Evolutionary conservation across 2,113 vertebrate species (phyloP), one percentile per base, ranked within the genome.

Genomic region (Trematocara nigrifrons): DNA sequence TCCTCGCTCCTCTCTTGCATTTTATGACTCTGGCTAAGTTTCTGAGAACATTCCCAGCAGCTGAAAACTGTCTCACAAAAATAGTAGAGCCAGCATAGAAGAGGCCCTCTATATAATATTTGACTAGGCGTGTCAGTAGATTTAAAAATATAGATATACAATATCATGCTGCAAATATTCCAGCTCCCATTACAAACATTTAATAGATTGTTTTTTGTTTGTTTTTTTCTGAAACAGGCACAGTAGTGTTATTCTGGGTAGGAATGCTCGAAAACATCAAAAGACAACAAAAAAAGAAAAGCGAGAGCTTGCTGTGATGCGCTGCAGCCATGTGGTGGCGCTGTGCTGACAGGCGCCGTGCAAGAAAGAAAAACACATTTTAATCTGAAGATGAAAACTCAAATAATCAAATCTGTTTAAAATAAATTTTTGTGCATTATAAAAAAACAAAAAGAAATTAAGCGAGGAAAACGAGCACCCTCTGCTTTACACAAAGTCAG

Each of bases 401-500:
- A 96, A 97, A 96, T 74, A 97, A 96, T 74, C 89, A 84, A 16
- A 69, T 47, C 95, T 95, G 95, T 82, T 89, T 80, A 86, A 86
- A 93, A 89, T 88, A 38, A 83, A 82, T 81, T 83, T 85, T 61
- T 91, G 91, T 87, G 96, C 94, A 96, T 91, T 91, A 95, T 97
- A 80, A 87, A 92, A 91, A 83, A 84, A 71, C 56, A 91, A 82
- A 88, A 79, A 90, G 88, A 95, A 96, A 96, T 94, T 93, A 96
- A 93, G 94, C 15, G 87, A 93, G 95, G 95, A 95, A 91, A 90
- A 82, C 10, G 42, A 91, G 76, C 76, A 31, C 82, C 80, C 90
- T 83, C 90, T 95, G 96, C 96, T 98, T 97, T 97, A 96, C 96
- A 97, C 96, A 98, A 95, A 97, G 96, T 99, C 98, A 99, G 98